Base-by-base conservation (phyloP, 2,888 invertebrate genomes). In the Drosophila greeni region DNA sequence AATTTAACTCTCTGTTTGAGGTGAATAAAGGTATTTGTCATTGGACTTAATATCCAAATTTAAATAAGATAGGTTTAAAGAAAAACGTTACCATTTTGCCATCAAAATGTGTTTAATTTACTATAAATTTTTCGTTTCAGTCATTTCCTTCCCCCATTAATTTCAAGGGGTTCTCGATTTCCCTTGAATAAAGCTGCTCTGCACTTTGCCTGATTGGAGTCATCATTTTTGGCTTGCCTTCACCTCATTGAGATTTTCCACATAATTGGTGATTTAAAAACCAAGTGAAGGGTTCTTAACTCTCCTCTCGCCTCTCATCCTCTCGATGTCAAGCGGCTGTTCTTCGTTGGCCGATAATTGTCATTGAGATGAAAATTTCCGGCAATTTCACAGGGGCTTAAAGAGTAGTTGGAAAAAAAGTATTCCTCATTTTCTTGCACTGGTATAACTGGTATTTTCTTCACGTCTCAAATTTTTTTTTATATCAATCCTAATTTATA, bases 241-340 rank as follows among this genome's bases (percentile, higher is more conserved):
- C 4, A 26, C 34, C 53, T 42, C 48, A 43, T 48, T 26, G 47
- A 47, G 34, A 26, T 23, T 36, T 56, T 56, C 24, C 56, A 33
- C 66, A 31, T 56, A 65, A 65, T 65, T 65, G 65, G 40, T 42
- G 65, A 66, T 65, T 65, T 65, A 55, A 65, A 65, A 66, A 65
- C 66, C 65, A 65, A 65, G 65, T 65, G 23, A 48, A 65, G 39
- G 29, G 24, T 34, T 26, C 47, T 49, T 36, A 9, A 31, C 18
- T 11, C 47, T 24, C 20, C 29, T 11, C 40, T 24, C 20, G 16
- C 26, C 12, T 20, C 33, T n/a, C n/a, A n/a, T n/a, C n/a, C n/a
- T n/a, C n/a, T n/a, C 16, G 39, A 20, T 39, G 31, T 53, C 53
- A 64, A 53, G 36, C 23, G 29, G 11, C 11, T 11, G 29, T 11